Conservation (phyloP, 2,797 vertebrate species). For the Melanogrammus aeglefinus region DNA sequence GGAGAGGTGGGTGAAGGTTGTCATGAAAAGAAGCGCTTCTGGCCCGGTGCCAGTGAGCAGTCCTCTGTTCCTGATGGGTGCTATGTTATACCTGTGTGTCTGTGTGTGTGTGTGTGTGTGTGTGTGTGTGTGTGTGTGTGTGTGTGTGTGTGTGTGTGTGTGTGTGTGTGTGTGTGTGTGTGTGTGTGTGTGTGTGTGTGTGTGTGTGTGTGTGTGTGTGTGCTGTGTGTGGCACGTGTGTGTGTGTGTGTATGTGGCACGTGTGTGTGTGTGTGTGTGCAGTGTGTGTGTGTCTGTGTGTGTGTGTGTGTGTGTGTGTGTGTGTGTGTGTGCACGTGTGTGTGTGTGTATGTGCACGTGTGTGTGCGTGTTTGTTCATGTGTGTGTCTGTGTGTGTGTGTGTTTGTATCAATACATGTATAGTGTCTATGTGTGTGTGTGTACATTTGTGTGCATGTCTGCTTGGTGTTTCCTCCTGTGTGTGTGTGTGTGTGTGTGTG, state of each 20-base stretch:
- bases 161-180: constrained; percentile 24
- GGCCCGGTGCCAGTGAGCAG: constrained; percentile 60
- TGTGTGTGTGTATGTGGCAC: constrained; percentile 35
- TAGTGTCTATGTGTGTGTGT: constrained; percentile 35
- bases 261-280: constrained; percentile 26
- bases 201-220: constrained; percentile 27
- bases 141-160: constrained; percentile 30
- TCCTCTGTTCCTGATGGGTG: constrained; percentile 63
- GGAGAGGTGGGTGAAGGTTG: constrained; percentile 70
- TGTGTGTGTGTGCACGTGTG: constrained; percentile 29
- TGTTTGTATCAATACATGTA: constrained; percentile 2
- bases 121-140: constrained; percentile 9
- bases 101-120: constrained; percentile 34
- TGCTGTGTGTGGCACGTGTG: constrained; percentile 39
- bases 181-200: constrained; percentile 19
- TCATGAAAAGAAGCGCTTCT: constrained; percentile 61
- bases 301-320: constrained; percentile 10
- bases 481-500: constrained; percentile 26
- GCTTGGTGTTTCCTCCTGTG: constrained; percentile 25
- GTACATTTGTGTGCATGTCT: constrained; percentile 19
- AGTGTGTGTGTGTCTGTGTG: constrained; percentile 32
- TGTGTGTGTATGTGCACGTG: constrained; percentile 29
- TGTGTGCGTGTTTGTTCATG: constrained; percentile 32
- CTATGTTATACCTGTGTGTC: constrained; percentile 36
- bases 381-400: constrained; percentile 2